These are phyloP conservation scores for Silurus lanzhouensis DNA, from an alignment of 2,797 vertebrate species.

Conservation along the genomic window DNA sequence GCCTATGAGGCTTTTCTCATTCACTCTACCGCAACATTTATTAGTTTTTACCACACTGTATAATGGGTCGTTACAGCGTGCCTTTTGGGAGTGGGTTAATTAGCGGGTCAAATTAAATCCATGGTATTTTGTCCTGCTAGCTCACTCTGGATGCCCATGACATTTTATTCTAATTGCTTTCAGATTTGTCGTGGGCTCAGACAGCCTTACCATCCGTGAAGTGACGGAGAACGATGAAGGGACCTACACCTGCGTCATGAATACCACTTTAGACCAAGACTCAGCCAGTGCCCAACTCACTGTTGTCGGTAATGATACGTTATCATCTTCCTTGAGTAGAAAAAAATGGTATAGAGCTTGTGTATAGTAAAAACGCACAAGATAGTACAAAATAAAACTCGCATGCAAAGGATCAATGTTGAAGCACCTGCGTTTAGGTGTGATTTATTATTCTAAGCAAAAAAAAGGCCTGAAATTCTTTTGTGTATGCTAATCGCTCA, in stretches of 20 bases:
- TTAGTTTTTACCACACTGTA: constrained; percentile 3
- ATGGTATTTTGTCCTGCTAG: background rate
- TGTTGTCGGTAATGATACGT: constrained; percentile 86
- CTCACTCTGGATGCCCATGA: background rate
- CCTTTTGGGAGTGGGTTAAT: constrained; percentile 6
- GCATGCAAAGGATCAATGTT: background rate
- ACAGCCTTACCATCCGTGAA: constrained; percentile 85
- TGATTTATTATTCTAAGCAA: background rate
- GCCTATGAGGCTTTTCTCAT: background rate
- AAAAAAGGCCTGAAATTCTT: constrained; percentile 29
- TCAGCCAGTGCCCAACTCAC: constrained; percentile 90
- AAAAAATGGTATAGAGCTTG: background rate
- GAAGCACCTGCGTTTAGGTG: background rate
- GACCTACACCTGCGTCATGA: constrained; percentile 89
- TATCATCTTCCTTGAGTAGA: background rate
- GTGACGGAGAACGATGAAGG: constrained; percentile 88
- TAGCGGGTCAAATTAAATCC: background rate
- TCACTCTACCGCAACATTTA: background rate
- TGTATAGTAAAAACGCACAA: background rate
- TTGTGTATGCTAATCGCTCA: constrained; percentile 58
- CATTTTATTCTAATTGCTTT: constrained; percentile 10
- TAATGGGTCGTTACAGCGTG: background rate
- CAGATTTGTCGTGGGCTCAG: constrained; percentile 84
- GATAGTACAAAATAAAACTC: background rate
- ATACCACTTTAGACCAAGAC: constrained; percentile 91